These are phyloP conservation scores for Tenebrio molitor DNA, from an alignment of 1,140 invertebrate genomes.

Conservation along the genomic window DNA sequence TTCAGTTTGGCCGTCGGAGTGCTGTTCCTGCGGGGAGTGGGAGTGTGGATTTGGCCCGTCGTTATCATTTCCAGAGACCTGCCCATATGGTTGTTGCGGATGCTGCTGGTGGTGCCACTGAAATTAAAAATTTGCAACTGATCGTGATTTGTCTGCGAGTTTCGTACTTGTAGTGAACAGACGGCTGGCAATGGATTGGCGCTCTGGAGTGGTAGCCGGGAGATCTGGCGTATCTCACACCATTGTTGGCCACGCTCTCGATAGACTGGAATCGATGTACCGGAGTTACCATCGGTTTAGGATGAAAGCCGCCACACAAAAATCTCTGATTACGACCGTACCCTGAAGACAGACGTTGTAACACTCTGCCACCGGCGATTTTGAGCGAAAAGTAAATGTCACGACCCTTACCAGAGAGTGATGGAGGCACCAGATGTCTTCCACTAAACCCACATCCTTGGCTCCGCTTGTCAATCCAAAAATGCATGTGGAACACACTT, in stretches of 20 bases:
- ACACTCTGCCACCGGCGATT: not conserved
- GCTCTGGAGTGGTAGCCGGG: constrained; percentile 58
- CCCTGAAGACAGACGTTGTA: constrained; percentile 28
- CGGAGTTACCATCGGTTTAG: constrained; percentile 76
- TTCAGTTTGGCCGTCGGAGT: constrained; percentile 43
- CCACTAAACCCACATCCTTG: constrained; percentile 75
- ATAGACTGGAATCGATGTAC: constrained; percentile 77
- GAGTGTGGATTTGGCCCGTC: constrained; percentile 34
- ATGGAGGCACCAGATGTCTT: constrained; percentile 70
- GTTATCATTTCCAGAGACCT: constrained; percentile 55
- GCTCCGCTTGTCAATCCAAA: constrained; percentile 80
- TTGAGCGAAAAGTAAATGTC: not conserved
- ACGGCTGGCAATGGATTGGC: constrained; percentile 9
- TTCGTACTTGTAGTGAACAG: constrained; percentile 43
- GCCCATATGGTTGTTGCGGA: constrained; percentile 53
- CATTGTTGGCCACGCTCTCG: constrained; percentile 70
- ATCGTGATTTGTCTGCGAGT: not conserved
- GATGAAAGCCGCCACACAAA: constrained; percentile 52
- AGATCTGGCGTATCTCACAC: constrained; percentile 68
- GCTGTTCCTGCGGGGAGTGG: not conserved
- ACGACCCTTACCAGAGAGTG: constrained; percentile 56
- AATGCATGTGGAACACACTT: constrained; percentile 72
- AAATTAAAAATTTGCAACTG: not conserved
- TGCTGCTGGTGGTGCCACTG: constrained; percentile 44
- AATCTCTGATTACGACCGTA: constrained; percentile 50